Conservation (phyloP, 2,888 invertebrate genomes). For the Eristalis intricaria region DNA sequence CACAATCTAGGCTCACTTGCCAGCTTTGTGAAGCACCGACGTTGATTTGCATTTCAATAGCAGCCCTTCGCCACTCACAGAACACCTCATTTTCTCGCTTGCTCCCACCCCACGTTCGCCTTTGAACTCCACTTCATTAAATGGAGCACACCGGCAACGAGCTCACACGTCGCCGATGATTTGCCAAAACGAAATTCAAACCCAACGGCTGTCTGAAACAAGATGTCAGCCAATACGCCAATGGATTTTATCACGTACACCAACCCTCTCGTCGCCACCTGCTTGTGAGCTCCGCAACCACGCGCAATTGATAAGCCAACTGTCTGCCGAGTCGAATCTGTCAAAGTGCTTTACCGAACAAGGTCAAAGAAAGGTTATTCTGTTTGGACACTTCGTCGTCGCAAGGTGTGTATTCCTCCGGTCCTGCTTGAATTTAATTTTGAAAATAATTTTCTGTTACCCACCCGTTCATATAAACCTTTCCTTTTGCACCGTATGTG, state of each 20-base stretch:
- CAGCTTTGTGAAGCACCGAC: background rate
- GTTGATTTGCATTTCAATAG: background rate
- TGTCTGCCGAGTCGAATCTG: conserved; percentile 26
- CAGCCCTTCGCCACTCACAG: too few relatives aligned
- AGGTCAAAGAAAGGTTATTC: conserved; percentile 72
- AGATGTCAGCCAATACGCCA: conserved; percentile 19
- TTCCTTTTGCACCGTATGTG: conserved; percentile 5
- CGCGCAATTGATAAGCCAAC: conserved; percentile 19
- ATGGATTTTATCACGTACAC: background rate
- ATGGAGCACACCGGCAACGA: too few relatives aligned
- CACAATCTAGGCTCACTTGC: background rate
- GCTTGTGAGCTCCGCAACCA: background rate
- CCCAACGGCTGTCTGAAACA: background rate
- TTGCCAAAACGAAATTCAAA: too few relatives aligned
- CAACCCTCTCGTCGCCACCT: conserved; percentile 29
- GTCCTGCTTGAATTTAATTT: conserved; percentile 16
- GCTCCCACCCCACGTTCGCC: background rate
- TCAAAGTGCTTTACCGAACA: conserved; percentile 47
- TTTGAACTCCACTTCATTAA: too few relatives aligned
- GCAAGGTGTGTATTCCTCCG: conserved; percentile 53
- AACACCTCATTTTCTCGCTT: background rate
- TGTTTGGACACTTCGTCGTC: conserved; percentile 61
- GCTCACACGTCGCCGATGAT: too few relatives aligned
- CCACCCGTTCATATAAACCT: background rate
- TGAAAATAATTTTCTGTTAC: conserved; percentile 26